phyloP scores from a whole-genome alignment of 2,113 vertebrate species.

The Triplophysa tibetana region DNA sequence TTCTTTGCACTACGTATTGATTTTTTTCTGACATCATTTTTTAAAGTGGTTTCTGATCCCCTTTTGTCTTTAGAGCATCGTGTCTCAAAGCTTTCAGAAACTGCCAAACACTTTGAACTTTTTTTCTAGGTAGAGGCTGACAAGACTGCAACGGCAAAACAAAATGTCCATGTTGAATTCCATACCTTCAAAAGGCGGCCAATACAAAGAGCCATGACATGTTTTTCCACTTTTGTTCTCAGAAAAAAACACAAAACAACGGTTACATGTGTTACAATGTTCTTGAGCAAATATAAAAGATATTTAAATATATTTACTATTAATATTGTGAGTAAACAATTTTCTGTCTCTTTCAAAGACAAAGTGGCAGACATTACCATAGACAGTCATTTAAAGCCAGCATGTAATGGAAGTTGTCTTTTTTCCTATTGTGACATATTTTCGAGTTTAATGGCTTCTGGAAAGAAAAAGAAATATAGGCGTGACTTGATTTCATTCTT shows the following conservation, averaged over 20 bases:
- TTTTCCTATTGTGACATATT: no score
- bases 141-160: constrained; percentile 41
- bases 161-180: constrained; percentile 41
- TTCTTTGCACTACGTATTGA: constrained; percentile 40
- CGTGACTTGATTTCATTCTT: no score
- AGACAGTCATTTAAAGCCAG: no score
- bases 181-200: constrained; percentile 1
- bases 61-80: constrained; percentile 45
- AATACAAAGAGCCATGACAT: background rate
- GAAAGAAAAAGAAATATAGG: no score
- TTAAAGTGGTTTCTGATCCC: constrained; percentile 48
- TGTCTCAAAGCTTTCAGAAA: constrained; percentile 45
- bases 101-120: constrained; percentile 41
- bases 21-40: constrained; percentile 46
- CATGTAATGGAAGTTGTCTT: no score
- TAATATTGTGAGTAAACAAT: no score
- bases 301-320: no score
- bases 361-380: no score
- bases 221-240: background rate
- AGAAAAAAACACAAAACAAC: background rate
- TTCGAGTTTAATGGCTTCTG: no score
- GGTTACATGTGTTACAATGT: background rate
- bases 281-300: no score
- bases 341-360: no score
- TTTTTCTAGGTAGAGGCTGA: constrained; percentile 38